A percentile compares a stretch with the other conserved stretches of the same genome.
These are phyloP conservation scores for Callospermophilus lateralis DNA, from an alignment of 2,113 vertebrate genomes.

Conservation along the genomic window DNA sequence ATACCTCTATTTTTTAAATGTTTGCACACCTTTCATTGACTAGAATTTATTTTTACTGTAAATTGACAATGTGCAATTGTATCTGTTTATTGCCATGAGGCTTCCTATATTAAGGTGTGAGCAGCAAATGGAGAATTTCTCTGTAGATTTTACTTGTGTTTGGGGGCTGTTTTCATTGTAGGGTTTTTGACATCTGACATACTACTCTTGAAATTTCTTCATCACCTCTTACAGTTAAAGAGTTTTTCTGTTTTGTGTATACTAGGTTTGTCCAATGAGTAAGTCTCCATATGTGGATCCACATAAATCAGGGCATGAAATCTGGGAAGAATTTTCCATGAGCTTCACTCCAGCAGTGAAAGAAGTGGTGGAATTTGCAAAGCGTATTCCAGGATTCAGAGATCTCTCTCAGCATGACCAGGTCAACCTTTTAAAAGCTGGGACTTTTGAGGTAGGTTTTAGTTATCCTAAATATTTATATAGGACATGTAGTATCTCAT, in stretches of 20 bases:
- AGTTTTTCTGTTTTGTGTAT: constrained; percentile 74
- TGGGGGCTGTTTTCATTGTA: neutral
- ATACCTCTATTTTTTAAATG: neutral
- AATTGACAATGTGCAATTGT: neutral
- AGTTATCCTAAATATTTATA: neutral
- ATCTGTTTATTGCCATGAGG: neutral
- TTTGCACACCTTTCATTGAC: neutral
- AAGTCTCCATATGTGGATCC: constrained; percentile 95
- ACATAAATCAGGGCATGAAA: constrained; percentile 94
- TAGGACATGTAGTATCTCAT: neutral
- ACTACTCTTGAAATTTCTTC: constrained; percentile 1
- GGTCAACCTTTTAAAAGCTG: constrained; percentile 97
- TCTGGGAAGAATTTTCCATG: constrained; percentile 99
- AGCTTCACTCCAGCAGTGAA: constrained; percentile 98
- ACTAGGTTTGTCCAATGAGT: constrained; percentile 97
- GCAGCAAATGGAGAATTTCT: neutral
- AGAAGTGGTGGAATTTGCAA: constrained; percentile 98
- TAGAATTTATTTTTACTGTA: neutral
- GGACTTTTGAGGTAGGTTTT: constrained; percentile 96
- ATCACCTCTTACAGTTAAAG: constrained; percentile 33
- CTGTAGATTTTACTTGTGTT: neutral
- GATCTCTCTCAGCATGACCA: constrained; percentile 97
- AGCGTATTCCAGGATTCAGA: constrained; percentile 96
- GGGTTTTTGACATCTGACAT: neutral
- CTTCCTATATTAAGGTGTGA: neutral